Evolutionary conservation across 2,888 invertebrate genomes (phyloP), one percentile per base, ranked within the genome.

Genomic region (Cosmia trapezina): DNA sequence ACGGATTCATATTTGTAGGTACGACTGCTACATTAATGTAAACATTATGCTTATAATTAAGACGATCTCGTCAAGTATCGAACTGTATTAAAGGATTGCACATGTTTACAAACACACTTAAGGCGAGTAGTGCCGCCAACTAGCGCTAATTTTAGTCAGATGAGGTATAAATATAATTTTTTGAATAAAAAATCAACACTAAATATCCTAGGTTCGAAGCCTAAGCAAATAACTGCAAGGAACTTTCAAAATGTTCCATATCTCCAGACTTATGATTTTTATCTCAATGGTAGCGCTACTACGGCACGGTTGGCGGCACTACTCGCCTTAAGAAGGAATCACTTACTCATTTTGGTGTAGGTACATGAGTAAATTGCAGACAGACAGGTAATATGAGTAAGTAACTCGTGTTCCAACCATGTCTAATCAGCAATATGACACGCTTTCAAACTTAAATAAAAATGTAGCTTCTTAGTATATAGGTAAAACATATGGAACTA

Each of bases 401-500:
- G 17, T 47, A 12, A 19, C 12, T 22, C 67, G 22, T 9, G 37
- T 47, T 12, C 8, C 12, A 33, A 22, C 4, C 12, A n/a, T 4
- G 19, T n/a, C 53, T 70, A 43, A 70, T 45, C 33, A 22, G 14
- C 6, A 70, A 33, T 33, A 19, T 19, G 43, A 53, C 22, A 45
- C 33, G 53, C 70, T 22, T 53, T 19, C 6, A 45, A 70, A 45
- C 19, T 70, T 22, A 43, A 51, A 37, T 37, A 19, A 33, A 53
- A 60, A 14, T 73, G 19, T 53, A n/a, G 33, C 41, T 28, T 73
- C 37, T 17, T 41, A 41, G 12, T 17, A n/a, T 72, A 62, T 14
- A 14, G 19, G 9, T 37, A 6, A 19, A 56, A 73, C 41, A 63
- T n/a, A n/a, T n/a, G 17, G 41, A 54, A 63, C 22, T 33, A 47